phyloP scores from a whole-genome alignment of 2,888 invertebrate species.

The Drosophila prolongata region DNA sequence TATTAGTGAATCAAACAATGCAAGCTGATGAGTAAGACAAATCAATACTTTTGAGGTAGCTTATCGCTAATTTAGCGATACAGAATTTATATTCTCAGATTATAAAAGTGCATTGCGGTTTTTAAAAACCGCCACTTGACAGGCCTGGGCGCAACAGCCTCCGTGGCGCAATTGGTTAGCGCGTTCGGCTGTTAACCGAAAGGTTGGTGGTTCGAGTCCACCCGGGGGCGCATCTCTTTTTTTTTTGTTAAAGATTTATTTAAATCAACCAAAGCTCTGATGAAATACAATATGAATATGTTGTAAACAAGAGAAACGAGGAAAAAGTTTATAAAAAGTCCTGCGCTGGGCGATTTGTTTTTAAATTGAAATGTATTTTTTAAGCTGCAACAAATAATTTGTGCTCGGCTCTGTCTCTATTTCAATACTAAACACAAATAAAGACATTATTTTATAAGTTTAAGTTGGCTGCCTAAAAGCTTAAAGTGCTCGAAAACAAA shows the following conservation, averaged over 20 bases:
- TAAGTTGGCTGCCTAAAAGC: too few relatives aligned
- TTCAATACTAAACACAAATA: too few relatives aligned
- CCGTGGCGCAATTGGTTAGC: constrained; percentile 98
- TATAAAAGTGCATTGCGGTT: background rate
- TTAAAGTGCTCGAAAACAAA: too few relatives aligned
- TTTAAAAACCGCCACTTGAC: constrained; percentile 22
- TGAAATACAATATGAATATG: too few relatives aligned
- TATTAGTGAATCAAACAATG: background rate
- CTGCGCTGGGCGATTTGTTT: too few relatives aligned
- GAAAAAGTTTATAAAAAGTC: too few relatives aligned
- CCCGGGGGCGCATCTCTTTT: constrained; percentile 90
- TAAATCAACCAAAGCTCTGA: too few relatives aligned
- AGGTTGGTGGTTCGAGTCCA: constrained; percentile 99
- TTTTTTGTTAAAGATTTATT: background rate
- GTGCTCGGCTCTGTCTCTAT: too few relatives aligned
- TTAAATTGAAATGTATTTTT: too few relatives aligned
- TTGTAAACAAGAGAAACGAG: too few relatives aligned
- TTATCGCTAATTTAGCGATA: background rate
- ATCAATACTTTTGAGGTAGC: background rate
- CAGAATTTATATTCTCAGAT: background rate
- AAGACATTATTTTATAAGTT: too few relatives aligned
- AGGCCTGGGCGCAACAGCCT: constrained; percentile 62
- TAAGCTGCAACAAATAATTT: too few relatives aligned
- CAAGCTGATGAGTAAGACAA: background rate
- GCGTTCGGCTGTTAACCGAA: constrained; percentile 99